Conservation (phyloP, 2,888 invertebrate genomes). For the Tipula unca region DNA sequence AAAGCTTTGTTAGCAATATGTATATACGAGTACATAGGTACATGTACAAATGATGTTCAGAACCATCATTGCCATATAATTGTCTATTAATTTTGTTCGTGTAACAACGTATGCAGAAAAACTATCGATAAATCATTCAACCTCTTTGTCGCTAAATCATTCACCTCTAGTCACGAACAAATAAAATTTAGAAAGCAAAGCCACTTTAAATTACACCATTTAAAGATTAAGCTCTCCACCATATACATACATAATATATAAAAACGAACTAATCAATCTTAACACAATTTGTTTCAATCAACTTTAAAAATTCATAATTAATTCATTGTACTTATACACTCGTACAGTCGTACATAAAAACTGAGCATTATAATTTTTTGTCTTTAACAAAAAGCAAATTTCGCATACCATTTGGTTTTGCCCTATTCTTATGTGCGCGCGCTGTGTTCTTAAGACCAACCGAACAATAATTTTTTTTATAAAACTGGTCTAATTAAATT, state of each 20-base stretch:
- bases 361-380: background rate
- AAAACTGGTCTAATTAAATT: conserved; percentile 1
- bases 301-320: background rate
- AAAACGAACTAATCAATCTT: conserved; percentile 14
- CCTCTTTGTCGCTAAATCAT: background rate
- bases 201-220: conserved; percentile 8
- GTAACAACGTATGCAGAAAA: background rate
- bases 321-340: background rate
- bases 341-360: background rate
- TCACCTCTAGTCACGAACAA: background rate
- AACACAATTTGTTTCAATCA: conserved; percentile 14
- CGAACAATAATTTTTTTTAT: background rate
- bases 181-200: conserved; percentile 3
- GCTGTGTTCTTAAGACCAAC: background rate
- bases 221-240: background rate
- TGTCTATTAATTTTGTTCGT: background rate
- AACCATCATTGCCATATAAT: background rate
- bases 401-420: background rate
- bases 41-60: too few species aligned
- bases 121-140: background rate
- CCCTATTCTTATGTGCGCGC: background rate
- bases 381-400: background rate
- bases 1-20: too few species aligned
- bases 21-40: too few species aligned
- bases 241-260: too few species aligned